A percentile compares a stretch with the other conserved stretches of the same genome.
Conservation (phyloP, 2,113 vertebrate species). For the Stictonetta naevosa region DNA sequence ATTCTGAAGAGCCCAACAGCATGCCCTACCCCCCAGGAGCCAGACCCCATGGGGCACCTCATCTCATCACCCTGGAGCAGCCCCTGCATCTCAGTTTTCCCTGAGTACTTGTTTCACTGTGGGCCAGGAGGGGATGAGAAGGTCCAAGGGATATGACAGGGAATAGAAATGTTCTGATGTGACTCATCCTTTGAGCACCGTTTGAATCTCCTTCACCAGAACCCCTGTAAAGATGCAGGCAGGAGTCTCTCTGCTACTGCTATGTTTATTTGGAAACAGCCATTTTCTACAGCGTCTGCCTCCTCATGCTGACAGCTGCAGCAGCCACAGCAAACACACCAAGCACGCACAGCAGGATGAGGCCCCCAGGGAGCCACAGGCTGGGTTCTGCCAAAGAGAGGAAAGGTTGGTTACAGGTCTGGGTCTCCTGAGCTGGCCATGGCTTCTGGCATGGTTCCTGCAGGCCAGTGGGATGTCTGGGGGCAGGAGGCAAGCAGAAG, state of each 20-base stretch:
- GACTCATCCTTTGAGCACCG: background rate
- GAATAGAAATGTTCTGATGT: background rate
- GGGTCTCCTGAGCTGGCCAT: background rate
- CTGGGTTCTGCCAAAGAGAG: background rate
- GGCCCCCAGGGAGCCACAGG: background rate
- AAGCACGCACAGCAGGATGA: background rate
- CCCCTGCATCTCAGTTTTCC: background rate
- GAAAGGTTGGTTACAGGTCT: background rate
- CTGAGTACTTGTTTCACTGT: accelerated
- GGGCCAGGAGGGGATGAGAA: background rate
- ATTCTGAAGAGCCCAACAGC: background rate
- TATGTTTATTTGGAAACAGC: conserved; percentile 18
- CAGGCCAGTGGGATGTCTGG: too few species aligned
- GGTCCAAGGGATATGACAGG: background rate
- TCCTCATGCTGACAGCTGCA: accelerated
- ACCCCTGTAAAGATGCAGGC: background rate
- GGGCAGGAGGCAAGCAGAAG: background rate
- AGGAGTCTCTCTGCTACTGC: background rate
- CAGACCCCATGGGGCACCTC: background rate
- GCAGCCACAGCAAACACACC: background rate
- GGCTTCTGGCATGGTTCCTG: background rate
- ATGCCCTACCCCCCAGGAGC: background rate
- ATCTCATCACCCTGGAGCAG: background rate
- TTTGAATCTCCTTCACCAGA: background rate
- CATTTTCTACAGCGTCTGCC: background rate